Percentiles rank a stretch among this genome's conserved stretches.
phyloP scores from a whole-genome alignment of 2,113 vertebrate species.

The Lathamus discolor region DNA sequence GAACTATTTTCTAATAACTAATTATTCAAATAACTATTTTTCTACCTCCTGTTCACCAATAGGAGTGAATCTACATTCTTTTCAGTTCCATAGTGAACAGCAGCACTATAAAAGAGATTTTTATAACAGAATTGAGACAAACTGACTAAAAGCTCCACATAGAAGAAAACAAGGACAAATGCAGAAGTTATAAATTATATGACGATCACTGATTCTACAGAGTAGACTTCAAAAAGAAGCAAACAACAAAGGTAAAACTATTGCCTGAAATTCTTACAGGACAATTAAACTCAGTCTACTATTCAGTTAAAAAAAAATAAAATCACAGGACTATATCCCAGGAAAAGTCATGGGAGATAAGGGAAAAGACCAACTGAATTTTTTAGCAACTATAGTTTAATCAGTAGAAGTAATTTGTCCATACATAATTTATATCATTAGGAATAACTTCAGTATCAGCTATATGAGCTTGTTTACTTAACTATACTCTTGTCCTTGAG shows the following conservation, averaged over 20 bases:
- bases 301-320: background rate
- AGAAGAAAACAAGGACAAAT: background rate
- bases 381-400: background rate
- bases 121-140: background rate
- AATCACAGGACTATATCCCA: background rate
- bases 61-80: background rate
- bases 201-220: background rate
- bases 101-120: background rate
- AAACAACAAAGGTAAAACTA: background rate
- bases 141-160: background rate
- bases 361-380: background rate
- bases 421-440: background rate
- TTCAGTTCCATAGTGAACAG: slow-evolving; percentile 1
- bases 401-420: background rate
- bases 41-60: background rate
- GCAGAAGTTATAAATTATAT: background rate
- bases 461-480: background rate
- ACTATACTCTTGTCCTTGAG: background rate
- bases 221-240: background rate
- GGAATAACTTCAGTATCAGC: background rate
- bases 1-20: background rate
- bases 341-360: background rate
- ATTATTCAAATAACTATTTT: slow-evolving; percentile 10
- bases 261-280: background rate
- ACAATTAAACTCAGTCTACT: background rate